These are phyloP conservation scores for Drosophila tsacasi DNA, from an alignment of 1,140 invertebrate genomes.

Conservation along the genomic window DNA sequence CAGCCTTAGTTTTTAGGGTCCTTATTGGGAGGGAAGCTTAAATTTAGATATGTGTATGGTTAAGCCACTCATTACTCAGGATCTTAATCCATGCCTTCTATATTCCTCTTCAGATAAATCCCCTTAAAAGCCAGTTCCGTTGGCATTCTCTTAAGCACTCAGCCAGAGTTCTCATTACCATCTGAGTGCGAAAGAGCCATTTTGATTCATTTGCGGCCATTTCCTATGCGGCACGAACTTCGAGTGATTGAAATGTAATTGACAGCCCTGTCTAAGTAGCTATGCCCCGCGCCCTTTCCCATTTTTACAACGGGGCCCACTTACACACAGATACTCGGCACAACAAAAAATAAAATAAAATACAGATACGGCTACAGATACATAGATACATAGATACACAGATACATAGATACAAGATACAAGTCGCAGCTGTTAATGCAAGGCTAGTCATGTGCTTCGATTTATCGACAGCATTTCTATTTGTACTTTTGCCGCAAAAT, in stretches of 20 bases:
- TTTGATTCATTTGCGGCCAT: conserved; percentile 41
- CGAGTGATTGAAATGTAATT: conserved; percentile 60
- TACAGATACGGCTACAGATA: background rate
- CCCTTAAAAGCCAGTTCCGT: background rate
- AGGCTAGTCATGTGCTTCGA: conserved; percentile 65
- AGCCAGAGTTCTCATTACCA: conserved; percentile 9
- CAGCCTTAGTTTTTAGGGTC: background rate
- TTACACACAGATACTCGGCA: background rate
- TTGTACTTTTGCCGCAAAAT: conserved; percentile 65
- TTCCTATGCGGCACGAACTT: conserved; percentile 31
- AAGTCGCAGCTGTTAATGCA: conserved; percentile 62
- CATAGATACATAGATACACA: background rate
- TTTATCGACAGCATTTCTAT: conserved; percentile 67
- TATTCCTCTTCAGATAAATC: too few species aligned
- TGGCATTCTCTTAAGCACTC: background rate
- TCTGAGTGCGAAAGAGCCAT: conserved; percentile 15
- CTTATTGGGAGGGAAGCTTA: background rate
- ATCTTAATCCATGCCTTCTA: background rate
- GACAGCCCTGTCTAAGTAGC: conserved; percentile 46
- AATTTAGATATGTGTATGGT: background rate
- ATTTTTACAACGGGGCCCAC: conserved; percentile 12
- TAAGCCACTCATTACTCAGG: background rate
- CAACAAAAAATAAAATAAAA: background rate
- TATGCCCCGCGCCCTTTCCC: background rate
- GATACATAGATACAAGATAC: conserved; percentile 26